Evolutionary conservation across 1,140 invertebrate genomes (phyloP).

Genomic region (Aphis gossypii): DNA sequence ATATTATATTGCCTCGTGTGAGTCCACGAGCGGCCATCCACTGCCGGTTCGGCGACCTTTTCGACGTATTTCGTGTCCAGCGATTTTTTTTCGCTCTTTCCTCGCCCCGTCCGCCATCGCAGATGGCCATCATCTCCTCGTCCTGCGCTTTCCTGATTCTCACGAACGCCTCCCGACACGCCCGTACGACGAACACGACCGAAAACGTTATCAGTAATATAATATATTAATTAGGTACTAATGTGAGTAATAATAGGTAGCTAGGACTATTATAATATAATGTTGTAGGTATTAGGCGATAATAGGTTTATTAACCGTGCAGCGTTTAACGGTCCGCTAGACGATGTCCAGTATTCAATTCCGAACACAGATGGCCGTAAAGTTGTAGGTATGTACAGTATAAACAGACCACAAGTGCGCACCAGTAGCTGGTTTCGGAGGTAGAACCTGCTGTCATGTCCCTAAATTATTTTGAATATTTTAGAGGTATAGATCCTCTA

Average conservation of each 20-base stretch:
- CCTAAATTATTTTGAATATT: neutral
- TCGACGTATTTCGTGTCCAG: slow-evolving; percentile 37
- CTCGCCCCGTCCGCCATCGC: too few species aligned
- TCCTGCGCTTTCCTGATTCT: neutral
- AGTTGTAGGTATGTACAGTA: neutral
- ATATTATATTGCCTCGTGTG: neutral
- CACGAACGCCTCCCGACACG: neutral
- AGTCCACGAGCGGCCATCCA: neutral
- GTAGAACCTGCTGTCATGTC: neutral
- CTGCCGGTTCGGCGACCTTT: slow-evolving; percentile 45
- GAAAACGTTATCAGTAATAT: neutral
- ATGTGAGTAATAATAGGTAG: neutral
- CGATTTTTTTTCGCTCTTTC: neutral
- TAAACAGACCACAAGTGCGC: neutral
- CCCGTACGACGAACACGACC: neutral
- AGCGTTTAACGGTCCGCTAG: neutral
- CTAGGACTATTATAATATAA: too few species aligned
- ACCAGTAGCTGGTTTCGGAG: neutral
- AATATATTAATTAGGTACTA: neutral
- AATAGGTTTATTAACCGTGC: neutral
- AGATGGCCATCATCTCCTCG: neutral
- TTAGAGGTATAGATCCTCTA: too few species aligned
- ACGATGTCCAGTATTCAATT: neutral
- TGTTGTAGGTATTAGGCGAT: neutral
- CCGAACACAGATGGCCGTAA: neutral